Base-by-base conservation (phyloP, 2,888 invertebrate species). In the Molorchus minor region DNA sequence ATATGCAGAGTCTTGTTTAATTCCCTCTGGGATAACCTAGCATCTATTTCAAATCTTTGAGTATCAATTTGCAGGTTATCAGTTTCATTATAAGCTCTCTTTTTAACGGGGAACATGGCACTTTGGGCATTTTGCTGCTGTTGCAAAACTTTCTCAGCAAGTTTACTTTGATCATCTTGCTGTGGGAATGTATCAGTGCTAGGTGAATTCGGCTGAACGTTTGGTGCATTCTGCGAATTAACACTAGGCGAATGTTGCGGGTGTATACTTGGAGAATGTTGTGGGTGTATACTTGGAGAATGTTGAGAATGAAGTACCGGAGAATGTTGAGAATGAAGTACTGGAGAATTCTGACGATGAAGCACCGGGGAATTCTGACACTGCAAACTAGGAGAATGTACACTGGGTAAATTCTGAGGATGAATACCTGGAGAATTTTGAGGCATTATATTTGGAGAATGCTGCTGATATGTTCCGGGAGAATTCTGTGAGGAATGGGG, bases 41-140 rank as follows among this genome's bases (percentile, higher is more conserved):
- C 29, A 21, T 61, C 67, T 20, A 69, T 55, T 30, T 70, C 69
- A 36, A 69, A 68, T 35, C 56, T 62, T 35, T 64, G 53, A 7
- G 61, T 57, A 19, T 45, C 56, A 21, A 68, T 56, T 29, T 69
- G 68, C 17, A 60, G 72, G 67, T 66, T 38, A 16, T 81, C 79
- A 16, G 66, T 71, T 69, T 87, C 87, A 73, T 82, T 86, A 65
- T 87, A 88, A 29, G 82, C 83, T 35, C 88, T 81, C 73, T 88
- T 88, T 73, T 88, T 88, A 30, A 88, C 87, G 7, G 88, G 88
- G 71, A 86, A 88, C 19, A 84, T 77, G 13, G 84, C 74, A 33
- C 35, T 49, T 25, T 47, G 47, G 13, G 55, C 12, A 83, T 82
- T 4, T 82, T 71, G 44, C 82, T 59, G 54, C 10, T 52, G 58